Evolutionary conservation across 1,140 invertebrate species (phyloP), one percentile per base, ranked within the genome.

Genomic region (Drosophila rufa): DNA sequence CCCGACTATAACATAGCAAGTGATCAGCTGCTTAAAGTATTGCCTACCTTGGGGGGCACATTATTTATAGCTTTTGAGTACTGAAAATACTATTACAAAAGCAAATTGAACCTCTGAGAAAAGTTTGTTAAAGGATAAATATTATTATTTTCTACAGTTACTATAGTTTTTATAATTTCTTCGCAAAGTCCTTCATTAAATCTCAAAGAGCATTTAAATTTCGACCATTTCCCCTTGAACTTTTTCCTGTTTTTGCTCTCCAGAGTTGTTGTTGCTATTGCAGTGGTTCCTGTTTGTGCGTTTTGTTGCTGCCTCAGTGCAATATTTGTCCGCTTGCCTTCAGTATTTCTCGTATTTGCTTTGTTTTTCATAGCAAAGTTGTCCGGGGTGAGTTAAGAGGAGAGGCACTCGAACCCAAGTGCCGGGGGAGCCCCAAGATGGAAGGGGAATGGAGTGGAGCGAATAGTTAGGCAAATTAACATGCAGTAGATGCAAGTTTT

Each of bases 401-500:
- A 33, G 58, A 36, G 22, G 30, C 64, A 42, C 64, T 48, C 38
- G 11, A 22, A 15, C n/a, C n/a, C 56, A 11, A 43, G 40, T 12
- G 27, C 27, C 27, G 9, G 59, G 38, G 45, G 11, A 17, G 22
- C 38, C 53, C 27, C 19, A 11, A 43, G 43, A 66, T 40, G 46
- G 47, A 25, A 42, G 19, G 42, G 60, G 45, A 38, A 38, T 30
- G 48, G 64, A 38, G 51, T 45, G 57, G 40, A 55, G 62, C 56
- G 15, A 46, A 64, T 75, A 73, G 82, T 82, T 82, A 61, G 83
- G 67, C 67, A 83, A 86, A 87, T 87, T 87, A 87, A 89, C 83
- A 87, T 87, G 84, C 84, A 83, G 82, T 55, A 75, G 80, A 82
- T 87, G 83, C 83, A 80, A 83, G 83, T 87, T 78, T 87, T 75